Evolutionary conservation across 2,113 vertebrate species (phyloP).

Genomic region (Macrotus californicus): DNA sequence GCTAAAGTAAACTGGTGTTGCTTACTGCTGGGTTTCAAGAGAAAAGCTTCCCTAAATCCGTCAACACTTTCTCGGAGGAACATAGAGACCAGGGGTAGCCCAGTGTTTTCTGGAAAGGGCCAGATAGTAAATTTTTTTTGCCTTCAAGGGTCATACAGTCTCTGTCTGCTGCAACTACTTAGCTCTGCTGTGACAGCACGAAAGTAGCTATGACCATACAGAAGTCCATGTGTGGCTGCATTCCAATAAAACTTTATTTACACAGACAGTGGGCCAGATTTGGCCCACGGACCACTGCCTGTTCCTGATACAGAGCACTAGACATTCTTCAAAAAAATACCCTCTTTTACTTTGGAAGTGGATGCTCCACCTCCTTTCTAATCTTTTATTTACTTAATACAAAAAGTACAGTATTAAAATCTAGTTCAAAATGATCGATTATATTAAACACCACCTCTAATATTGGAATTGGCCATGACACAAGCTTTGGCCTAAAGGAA

Average conservation of each 20-base stretch:
- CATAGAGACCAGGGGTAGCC: background rate
- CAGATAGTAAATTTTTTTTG: background rate
- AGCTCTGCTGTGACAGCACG: background rate
- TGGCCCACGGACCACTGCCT: background rate
- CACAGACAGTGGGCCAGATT: background rate
- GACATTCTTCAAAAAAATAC: background rate
- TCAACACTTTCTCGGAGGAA: background rate
- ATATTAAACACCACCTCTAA: background rate
- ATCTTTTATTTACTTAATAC: background rate
- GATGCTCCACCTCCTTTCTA: background rate
- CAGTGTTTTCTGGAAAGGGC: background rate
- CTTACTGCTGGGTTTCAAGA: conserved; percentile 60
- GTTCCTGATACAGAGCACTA: background rate
- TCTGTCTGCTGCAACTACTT: background rate
- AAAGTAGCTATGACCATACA: background rate
- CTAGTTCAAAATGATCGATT: conserved; percentile 15
- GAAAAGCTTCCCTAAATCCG: conserved; percentile 62
- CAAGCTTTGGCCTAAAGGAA: background rate
- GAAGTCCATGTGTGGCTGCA: background rate
- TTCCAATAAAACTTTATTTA: conserved; percentile 33
- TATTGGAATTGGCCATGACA: background rate
- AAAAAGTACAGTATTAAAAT: background rate
- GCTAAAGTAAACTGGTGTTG: conserved; percentile 62
- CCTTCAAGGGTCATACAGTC: background rate
- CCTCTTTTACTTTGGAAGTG: background rate